Evolutionary conservation across 2,113 vertebrate genomes (phyloP).

Genomic region (Corythornis vintsioides): DNA sequence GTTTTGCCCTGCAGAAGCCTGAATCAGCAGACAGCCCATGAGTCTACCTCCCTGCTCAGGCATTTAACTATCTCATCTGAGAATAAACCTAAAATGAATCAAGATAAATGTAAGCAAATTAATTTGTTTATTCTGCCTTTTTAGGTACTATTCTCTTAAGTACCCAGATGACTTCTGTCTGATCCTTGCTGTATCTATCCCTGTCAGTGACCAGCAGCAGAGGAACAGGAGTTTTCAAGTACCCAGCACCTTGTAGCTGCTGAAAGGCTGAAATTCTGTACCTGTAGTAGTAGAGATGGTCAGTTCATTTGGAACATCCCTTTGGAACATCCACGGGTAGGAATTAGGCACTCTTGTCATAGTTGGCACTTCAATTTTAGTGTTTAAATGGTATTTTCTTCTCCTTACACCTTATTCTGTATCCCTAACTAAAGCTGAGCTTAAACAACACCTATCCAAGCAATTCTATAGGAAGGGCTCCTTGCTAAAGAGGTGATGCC

Average conservation of each 20-base stretch:
- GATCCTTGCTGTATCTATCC: neutral
- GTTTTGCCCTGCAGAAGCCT: constrained; percentile 15
- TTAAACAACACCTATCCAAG: neutral
- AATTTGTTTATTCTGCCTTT: neutral
- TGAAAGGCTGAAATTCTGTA: neutral
- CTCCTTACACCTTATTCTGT: neutral
- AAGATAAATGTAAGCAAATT: neutral
- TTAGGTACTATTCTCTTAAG: neutral
- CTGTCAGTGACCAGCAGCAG: neutral
- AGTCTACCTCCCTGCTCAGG: neutral
- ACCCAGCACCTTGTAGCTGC: neutral
- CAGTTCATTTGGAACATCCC: neutral
- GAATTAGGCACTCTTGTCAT: neutral
- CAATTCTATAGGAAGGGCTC: neutral
- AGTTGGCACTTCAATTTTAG: neutral
- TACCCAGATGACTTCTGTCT: neutral
- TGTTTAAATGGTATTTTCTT: neutral
- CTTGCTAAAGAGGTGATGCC: neutral
- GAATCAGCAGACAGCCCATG: neutral
- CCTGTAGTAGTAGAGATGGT: neutral
- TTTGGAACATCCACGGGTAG: neutral
- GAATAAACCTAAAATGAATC: neutral
- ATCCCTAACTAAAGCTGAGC: neutral
- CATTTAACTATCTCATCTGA: neutral
- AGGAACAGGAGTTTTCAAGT: neutral